Base-by-base conservation (phyloP, 2,113 vertebrate species). In the Percina caprodes region DNA sequence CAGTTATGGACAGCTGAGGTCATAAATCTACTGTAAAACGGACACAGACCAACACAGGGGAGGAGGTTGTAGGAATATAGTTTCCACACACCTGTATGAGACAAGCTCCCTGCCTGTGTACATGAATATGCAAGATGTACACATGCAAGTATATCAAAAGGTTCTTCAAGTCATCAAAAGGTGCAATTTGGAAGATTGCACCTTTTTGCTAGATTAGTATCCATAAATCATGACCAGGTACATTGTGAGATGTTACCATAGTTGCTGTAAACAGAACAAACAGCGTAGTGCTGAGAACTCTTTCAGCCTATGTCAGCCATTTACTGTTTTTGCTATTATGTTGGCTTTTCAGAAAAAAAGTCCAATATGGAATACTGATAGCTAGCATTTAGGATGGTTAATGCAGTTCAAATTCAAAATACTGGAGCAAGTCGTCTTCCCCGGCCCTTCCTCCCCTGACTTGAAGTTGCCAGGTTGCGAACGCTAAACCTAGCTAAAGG, bases 1-100 rank as follows among this genome's bases (percentile, higher is more conserved):
- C 89, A 66, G 84, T 90, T 85, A 86, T 82, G 68, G 70, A 79
- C 84, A 80, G 83, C 68, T 4, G 21, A 66, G 79, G 83, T 62
- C 77, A 70, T 89, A 89, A 89, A 89, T 86, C 83, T 26, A 42
- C 58, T 26, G 54, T 66, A 61, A 48, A 14, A 48, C 16, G 54
- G 48, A 77, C 45, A 39, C 45, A 45, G 69, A 56, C 73, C 82
- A 66, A 70, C 65, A 82, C 52, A 6, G 24, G 45, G 39, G 60
- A 60, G 77, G 74, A 48, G 49, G 51, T 18, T 48, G 49, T 19
- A 33, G 24, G 52, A 35, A 24, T 52, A 61, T 30, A 9, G 65
- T 49, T 49, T 33, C 69, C 35, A 55, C 21, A 54, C 26, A 1
- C 62, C 49, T 45, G 19, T 24, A 73, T 35, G 19, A n/a, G 23